phyloP scores from a whole-genome alignment of 2,888 invertebrate genomes.

The Bellardia bayeri region DNA sequence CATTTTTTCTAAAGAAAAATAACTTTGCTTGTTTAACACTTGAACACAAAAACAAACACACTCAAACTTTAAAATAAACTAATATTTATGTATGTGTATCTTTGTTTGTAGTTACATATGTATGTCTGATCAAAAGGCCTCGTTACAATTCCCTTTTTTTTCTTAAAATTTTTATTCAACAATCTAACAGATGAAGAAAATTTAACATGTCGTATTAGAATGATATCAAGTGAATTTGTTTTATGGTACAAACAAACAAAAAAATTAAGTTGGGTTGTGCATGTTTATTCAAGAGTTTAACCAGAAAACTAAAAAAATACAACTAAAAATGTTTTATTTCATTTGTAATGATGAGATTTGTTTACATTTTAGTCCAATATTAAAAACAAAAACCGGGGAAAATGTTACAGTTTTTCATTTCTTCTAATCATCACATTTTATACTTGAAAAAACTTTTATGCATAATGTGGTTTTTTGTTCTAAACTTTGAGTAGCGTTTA shows the following conservation, averaged over 20 bases:
- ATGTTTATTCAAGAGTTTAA: constrained; percentile 38
- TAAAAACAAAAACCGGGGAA: constrained; percentile 25
- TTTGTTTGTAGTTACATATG: not conserved
- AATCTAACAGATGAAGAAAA: not conserved
- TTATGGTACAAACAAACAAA: constrained; percentile 13
- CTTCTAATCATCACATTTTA: constrained; percentile 41
- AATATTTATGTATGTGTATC: not conserved
- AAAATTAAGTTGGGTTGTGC: constrained; percentile 13
- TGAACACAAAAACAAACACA: not conserved
- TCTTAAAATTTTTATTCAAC: constrained; percentile 14
- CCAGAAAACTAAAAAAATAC: not conserved
- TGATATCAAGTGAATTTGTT: constrained; percentile 39
- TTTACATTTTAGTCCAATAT: constrained; percentile 49
- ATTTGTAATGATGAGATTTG: constrained; percentile 29
- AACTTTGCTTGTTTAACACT: constrained; percentile 14
- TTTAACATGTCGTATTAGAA: constrained; percentile 1
- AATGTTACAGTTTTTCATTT: constrained; percentile 19
- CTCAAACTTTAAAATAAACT: too few species aligned
- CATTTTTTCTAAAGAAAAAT: not conserved
- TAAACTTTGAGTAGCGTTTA: not conserved
- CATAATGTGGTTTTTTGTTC: constrained; percentile 8
- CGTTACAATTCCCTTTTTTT: not conserved
- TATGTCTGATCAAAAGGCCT: constrained; percentile 14
- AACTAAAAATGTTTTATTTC: constrained; percentile 31
- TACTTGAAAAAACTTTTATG: not conserved